phyloP scores from a whole-genome alignment of 37 sponge, comb jelly and placozoan genomes.

The Agelas oroides region DNA sequence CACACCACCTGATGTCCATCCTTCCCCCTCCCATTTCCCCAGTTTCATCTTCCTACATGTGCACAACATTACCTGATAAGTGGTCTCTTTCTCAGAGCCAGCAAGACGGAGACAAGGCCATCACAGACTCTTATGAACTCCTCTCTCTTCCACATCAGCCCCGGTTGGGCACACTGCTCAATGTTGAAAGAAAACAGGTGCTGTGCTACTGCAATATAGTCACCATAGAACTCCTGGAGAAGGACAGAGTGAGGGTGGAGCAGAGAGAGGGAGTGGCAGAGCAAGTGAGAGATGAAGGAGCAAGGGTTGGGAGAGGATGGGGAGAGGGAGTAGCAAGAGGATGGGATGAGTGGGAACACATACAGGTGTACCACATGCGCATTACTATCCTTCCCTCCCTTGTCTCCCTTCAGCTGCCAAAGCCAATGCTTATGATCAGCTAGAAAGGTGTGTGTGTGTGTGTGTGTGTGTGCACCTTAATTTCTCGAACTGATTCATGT shows the following conservation, averaged over 20 bases:
- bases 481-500: constrained; percentile 92
- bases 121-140: constrained; percentile 50
- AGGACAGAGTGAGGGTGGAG: not conserved
- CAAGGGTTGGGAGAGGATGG: not conserved
- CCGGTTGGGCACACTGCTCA: constrained; percentile 4
- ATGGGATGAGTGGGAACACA: not conserved
- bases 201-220: constrained; percentile 78
- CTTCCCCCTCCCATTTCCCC: too few relatives aligned
- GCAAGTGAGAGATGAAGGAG: not conserved
- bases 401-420: too few relatives aligned
- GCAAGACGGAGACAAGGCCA: constrained; percentile 83
- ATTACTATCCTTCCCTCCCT: too few relatives aligned
- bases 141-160: constrained; percentile 62
- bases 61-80: constrained; percentile 69
- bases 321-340: not conserved
- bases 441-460: too few relatives aligned
- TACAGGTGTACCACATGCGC: too few relatives aligned
- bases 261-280: constrained; percentile 6
- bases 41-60: too few relatives aligned
- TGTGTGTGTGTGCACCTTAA: constrained; percentile 81
- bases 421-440: too few relatives aligned
- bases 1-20: too few relatives aligned
- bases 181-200: constrained; percentile 89
- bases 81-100: constrained; percentile 92
- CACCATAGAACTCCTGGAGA: constrained; percentile 79